Base-by-base conservation (phyloP, 2,797 vertebrate genomes). In the Lithobates sylvaticus region DNA sequence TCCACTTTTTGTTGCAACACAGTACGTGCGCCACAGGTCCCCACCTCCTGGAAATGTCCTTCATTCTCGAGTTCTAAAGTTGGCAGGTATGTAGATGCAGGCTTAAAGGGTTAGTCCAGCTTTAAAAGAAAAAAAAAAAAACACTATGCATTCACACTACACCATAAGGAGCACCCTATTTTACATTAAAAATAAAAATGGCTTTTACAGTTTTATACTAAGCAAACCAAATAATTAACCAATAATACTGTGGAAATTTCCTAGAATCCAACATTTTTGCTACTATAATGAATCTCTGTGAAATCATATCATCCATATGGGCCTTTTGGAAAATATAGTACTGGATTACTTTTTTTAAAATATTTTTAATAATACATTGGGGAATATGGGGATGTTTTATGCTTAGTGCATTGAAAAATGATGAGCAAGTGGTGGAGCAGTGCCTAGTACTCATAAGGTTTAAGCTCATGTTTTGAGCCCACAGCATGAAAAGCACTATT, bases 381-480 rank as follows among this genome's bases (percentile, higher is more conserved):
- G n/a, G 54, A n/a, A 61, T 5, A 18, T 23, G 7, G 54, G 0
- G 8, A 7, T 7, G 21, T 23, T 23, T 61, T 23, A 21, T 61
- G 5, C 21, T n/a, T 61, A 23, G 23, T 61, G 8, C 8, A 61
- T 23, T 10, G 23, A 9, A 18, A 1, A n/a, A 61, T 18, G 3
- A 61, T 61, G 21, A 61, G 7, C 7, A 61, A 61, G 8, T 6
- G 5, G 18, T 61, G 54, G 15, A 54, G 50, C 4, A 18, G 4
- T 5, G 16, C 16, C 15, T 18, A 54, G 0, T 5, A 16, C 3
- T 0, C 1, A 4, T 3, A 1, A 61, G 21, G 4, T 23, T 6
- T 61, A 23, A 23, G 54, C 1, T 21, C 18, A 21, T 58, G 21
- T 21, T 58, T 7, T 23, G 5, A 61, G 18, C 3, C 50, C 16